phyloP scores from a whole-genome alignment of 35 echinoderm and acorn worm species.

The Diadema setosum region DNA sequence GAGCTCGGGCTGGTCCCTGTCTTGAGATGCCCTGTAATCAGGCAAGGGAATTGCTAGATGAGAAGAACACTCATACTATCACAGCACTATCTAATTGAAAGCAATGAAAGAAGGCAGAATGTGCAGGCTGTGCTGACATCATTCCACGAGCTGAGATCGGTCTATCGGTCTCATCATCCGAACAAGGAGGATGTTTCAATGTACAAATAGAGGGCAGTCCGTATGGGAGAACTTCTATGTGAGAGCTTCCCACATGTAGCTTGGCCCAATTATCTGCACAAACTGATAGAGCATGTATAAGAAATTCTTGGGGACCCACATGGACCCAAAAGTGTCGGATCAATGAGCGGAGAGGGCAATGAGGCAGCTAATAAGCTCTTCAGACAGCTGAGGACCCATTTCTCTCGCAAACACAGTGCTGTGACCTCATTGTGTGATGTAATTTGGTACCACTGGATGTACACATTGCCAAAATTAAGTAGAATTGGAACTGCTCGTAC shows the following conservation, averaged over 20 bases:
- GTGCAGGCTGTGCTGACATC: not conserved
- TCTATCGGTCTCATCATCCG: not conserved
- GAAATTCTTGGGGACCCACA: not conserved
- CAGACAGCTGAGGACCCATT: not conserved
- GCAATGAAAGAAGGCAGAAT: not conserved
- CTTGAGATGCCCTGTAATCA: not conserved
- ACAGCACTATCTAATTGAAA: not conserved
- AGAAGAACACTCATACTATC: not conserved
- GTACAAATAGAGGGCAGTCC: not conserved
- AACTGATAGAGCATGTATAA: not conserved
- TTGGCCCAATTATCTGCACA: constrained; percentile 10
- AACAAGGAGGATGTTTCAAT: not conserved
- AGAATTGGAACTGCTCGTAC: not conserved
- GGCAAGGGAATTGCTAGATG: not conserved
- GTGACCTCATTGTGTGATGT: not conserved
- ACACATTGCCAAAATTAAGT: not conserved
- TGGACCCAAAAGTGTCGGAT: not conserved
- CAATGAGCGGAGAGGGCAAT: not conserved
- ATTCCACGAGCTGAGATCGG: not conserved
- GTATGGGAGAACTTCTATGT: not conserved
- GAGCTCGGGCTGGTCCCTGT: not conserved
- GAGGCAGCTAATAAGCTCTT: not conserved
- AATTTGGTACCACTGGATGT: not conserved
- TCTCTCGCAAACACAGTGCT: not conserved
- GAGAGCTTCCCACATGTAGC: not conserved